Base-by-base conservation (phyloP, 2,888 invertebrate species). In the Agrochola litura region DNA sequence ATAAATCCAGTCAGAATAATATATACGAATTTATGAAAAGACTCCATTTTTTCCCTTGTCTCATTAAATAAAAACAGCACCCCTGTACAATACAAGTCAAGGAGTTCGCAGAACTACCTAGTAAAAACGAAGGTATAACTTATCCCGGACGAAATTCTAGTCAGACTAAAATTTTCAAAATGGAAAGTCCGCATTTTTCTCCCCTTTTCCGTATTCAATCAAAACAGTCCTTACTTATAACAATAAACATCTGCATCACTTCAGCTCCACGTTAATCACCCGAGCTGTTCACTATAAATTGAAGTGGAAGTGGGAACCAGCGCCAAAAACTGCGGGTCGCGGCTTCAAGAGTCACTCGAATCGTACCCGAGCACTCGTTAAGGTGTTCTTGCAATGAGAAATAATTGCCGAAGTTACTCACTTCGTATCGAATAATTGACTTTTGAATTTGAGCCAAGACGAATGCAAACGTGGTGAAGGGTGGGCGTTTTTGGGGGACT, bases 371-470 rank as follows among this genome's bases (percentile, higher is more conserved):
- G 89, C 80, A 90, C 91, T 95, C 94, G 94, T 95, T 94, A 95
- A 94, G 94, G 94, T 94, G 94, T 93, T 93, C 91, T 91, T 90
- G 91, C 90, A 94, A 93, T 94, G 93, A 94, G 93, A 92, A 95
- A 95, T 95, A 95, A 96, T 95, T 95, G 94, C 92, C 86, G 91
- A 94, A 95, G 94, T 94, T 93, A 90, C 84, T 78, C 76, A 79
- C 85, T 89, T 89, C 90, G 91, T 89, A 92, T 91, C 93, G 92
- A 82, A 95, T 96, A 95, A 96, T 95, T 95, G 95, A 94, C 92
- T 94, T 92, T 93, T 95, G 96, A 95, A 94, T 91, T 91, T 86
- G 77, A 82, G 95, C 96, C 95, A 95, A 93, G 91, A 92, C 77
- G 68, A 80, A 83, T 74, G 71, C 64, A 80, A 86, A 76, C 85